phyloP scores from a whole-genome alignment of 2,888 invertebrate species.

The Watsonalla cultraria region DNA sequence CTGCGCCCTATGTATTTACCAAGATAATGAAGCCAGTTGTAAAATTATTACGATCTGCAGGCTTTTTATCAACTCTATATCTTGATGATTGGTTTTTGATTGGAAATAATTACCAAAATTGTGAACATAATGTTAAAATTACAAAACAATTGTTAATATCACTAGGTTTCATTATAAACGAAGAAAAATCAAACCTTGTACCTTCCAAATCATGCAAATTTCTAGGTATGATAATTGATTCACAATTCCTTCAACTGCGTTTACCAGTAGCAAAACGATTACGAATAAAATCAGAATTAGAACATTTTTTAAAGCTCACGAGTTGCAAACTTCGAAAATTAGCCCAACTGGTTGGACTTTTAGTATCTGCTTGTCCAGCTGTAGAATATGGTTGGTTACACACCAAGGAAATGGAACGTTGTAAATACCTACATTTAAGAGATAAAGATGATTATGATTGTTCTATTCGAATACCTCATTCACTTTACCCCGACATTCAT shows the following conservation, averaged over 20 bases:
- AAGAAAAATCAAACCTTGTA: not conserved
- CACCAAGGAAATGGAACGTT: not conserved
- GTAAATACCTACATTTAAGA: not conserved
- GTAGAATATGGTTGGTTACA: conserved; percentile 1
- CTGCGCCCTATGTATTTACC: conserved; percentile 7
- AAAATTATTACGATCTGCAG: conserved; percentile 5
- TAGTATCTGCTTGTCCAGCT: conserved; percentile 2
- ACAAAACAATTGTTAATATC: conserved; percentile 3
- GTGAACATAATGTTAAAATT: conserved; percentile 3
- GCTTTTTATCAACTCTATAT: conserved; percentile 8
- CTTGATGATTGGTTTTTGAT: conserved; percentile 8
- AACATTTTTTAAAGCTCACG: not conserved
- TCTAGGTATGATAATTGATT: conserved; percentile 3
- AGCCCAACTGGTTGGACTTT: conserved; percentile 2
- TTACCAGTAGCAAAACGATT: conserved; percentile 1
- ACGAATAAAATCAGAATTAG: not conserved
- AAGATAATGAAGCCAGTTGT: conserved; percentile 11
- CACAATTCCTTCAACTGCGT: conserved; percentile 1
- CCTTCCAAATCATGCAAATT: not conserved
- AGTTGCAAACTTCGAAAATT: not conserved
- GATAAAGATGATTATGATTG: not conserved
- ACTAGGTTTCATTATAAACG: conserved; percentile 1
- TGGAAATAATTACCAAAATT: conserved; percentile 4
- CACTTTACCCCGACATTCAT: not conserved
- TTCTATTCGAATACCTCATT: not conserved